phyloP scores from a whole-genome alignment of 2,113 vertebrate species.

The Pachypanchax playfairii region DNA sequence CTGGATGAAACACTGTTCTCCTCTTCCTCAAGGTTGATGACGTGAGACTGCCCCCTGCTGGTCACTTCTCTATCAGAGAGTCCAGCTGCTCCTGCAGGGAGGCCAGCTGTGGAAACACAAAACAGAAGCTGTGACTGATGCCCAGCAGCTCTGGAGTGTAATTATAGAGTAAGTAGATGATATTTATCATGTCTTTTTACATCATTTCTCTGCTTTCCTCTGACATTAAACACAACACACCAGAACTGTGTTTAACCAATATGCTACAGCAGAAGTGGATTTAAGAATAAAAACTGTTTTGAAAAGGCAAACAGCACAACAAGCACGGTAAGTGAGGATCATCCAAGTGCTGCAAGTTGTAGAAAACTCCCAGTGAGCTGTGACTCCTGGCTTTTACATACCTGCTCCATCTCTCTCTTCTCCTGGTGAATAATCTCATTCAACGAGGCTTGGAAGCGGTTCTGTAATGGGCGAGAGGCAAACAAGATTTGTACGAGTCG shows the following conservation, averaged over 20 bases:
- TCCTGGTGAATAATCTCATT: slow-evolving; percentile 96
- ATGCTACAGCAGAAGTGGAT: neutral
- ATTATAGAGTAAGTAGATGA: slow-evolving; percentile 70
- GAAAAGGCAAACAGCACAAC: neutral
- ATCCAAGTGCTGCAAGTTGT: slow-evolving; percentile 27
- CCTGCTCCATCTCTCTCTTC: slow-evolving; percentile 94
- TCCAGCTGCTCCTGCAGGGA: slow-evolving; percentile 97
- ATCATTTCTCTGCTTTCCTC: slow-evolving; percentile 51
- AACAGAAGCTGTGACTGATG: slow-evolving; percentile 63
- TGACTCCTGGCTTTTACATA: slow-evolving; percentile 63
- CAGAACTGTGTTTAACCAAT: slow-evolving; percentile 30
- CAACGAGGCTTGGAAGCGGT: slow-evolving; percentile 92
- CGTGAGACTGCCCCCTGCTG: slow-evolving; percentile 71
- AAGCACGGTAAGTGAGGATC: slow-evolving; percentile 23
- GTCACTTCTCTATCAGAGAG: slow-evolving; percentile 92
- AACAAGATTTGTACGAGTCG: slow-evolving; percentile 49
- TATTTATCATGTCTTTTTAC: slow-evolving; percentile 64
- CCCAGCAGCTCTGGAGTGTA: slow-evolving; percentile 51
- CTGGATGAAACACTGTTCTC: slow-evolving; percentile 28
- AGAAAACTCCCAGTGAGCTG: slow-evolving; percentile 15
- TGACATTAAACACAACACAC: slow-evolving; percentile 55
- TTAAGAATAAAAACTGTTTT: slow-evolving; percentile 15
- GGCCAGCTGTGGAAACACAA: slow-evolving; percentile 82
- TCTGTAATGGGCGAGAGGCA: slow-evolving; percentile 77
- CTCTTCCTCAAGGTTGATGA: slow-evolving; percentile 30